Conservation (phyloP, 1,140 invertebrate genomes). For the Thaumetopoea pityocampa region DNA sequence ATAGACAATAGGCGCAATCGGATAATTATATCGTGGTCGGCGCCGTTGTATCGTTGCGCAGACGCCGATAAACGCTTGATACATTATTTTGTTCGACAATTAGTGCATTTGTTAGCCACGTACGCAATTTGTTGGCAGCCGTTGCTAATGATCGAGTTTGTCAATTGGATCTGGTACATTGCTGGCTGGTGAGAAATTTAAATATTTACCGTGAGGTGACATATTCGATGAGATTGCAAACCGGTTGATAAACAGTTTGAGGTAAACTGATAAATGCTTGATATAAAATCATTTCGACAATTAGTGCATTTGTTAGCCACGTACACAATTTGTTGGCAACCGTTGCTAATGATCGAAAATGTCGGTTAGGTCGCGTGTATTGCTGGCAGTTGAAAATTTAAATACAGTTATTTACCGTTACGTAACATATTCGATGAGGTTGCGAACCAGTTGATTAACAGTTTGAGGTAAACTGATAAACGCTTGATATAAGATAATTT, state of each 20-base stretch:
- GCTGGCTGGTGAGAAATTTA: conserved; percentile 1
- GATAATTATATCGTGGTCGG: conserved; percentile 18
- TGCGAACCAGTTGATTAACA: no score
- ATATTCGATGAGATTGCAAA: no score
- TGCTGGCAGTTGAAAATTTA: conserved; percentile 2
- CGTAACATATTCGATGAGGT: no score
- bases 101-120: conserved; percentile 33
- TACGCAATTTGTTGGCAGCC: conserved; percentile 23
- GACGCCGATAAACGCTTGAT: conserved; percentile 41
- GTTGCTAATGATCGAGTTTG: neutral
- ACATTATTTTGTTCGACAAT: conserved; percentile 56
- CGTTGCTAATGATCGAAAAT: neutral
- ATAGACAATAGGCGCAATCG: conserved; percentile 16
- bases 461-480: no score
- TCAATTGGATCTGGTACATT: conserved; percentile 2
- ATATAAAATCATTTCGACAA: conserved; percentile 55
- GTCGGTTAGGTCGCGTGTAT: conserved; percentile 1
- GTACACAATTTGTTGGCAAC: conserved; percentile 21
- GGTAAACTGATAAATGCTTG: conserved; percentile 39
- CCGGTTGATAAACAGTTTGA: no score
- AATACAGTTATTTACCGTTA: no score
- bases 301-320: conserved; percentile 32
- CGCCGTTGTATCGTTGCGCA: conserved; percentile 26
- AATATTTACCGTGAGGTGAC: no score
- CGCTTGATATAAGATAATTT: conserved; percentile 52